Evolutionary conservation across 2,797 vertebrate genomes (phyloP), one percentile per base, ranked within the genome.

Genomic region (Coccyzus lansbergi): DNA sequence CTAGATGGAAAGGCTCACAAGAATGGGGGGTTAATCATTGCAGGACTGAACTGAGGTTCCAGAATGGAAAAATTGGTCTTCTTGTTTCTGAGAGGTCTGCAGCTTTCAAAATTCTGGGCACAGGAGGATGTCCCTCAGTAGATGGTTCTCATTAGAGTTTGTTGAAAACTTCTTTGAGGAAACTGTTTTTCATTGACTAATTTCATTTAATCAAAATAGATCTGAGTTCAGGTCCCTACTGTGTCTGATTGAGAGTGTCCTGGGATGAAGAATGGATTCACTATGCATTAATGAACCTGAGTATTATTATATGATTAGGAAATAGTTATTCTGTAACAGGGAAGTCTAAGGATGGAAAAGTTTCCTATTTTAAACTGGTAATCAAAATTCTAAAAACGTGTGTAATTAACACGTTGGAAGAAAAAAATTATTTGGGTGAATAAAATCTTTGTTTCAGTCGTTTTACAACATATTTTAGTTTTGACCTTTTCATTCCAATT

Each of bases 11-110:
- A 93, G 79, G 75, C 86, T 95, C 74, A 44, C 58, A 92, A 88
- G 93, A 83, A 96, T 95, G 95, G 96, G 90, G 96, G 95, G 95
- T 97, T 97, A 97, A 97, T 96, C 95, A 96, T 85, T 93, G 93
- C 92, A 95, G 89, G 68, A 92, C 87, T 91, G 89, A 97, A 95
- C 52, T 85, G 89, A 90, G 70, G 83, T 85, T 94, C 83, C 67
- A 90, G 87, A 94, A 95, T 88, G 75, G 93, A 94, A 95, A 96
- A 91, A 97, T 85, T 93, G 79, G 88, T 96, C 95, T 97, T 91
- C 92, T 95, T 95, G 87, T 96, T 95, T 97, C 94, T 92, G 89
- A 95, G 88, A 91, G 70, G 70, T 80, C 77, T 92, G 64, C 64
- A 67, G 87, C 89, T 88, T 96, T 94, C 79, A 83, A 79, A 97